Evolutionary conservation across 2,888 invertebrate species (phyloP), one percentile per base, ranked within the genome.

Genomic region (Cepaea hortensis): DNA sequence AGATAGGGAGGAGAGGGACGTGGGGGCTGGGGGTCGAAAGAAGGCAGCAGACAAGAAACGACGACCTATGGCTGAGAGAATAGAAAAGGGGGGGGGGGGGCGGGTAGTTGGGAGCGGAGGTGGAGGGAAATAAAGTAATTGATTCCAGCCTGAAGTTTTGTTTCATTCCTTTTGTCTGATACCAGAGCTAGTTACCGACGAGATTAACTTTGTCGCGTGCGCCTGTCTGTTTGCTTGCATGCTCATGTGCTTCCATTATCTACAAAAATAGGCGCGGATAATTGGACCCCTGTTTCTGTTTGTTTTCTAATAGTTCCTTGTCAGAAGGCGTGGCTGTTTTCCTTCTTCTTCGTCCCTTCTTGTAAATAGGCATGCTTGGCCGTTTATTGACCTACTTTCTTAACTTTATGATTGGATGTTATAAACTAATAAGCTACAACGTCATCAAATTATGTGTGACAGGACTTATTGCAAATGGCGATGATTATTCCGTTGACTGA

Each of bases 131-230:
- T 48, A 13, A 2, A 46, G 65, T 68, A 70, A 81, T 68, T 81
- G 72, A 70, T 81, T 62, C 18, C 18, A 20, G 35, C 15, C 35
- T 62, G 23, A 35, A 62, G 61, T 79, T 79, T 61, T 35, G 35
- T 79, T 72, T 23, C 23, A 70, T 1, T 82, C 46, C 70, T 82
- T 70, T 82, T 82, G 72, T 72, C 50, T 70, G 70, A 82, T 23
- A 70, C 70, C 72, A 55, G 23, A 70, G 50, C 79, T 79, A 62
- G 61, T 79, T 79, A 79, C 61, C 62, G 35, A 18, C 11, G 62
- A 62, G 61, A 79, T 79, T 79, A 62, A 35, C 18, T 18, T 50
- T 13, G 55, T 77, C n/a, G 23, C 77, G 20, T 55, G 48, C 6
- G 61, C 55, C 4, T 61, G 35, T 62, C 35, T 61, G 61, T 79